Evolutionary conservation across 53 echinoderm and acorn worm genomes (phyloP), one percentile per base, ranked within the genome.

Genomic region (Hippasteria phrygiana): DNA sequence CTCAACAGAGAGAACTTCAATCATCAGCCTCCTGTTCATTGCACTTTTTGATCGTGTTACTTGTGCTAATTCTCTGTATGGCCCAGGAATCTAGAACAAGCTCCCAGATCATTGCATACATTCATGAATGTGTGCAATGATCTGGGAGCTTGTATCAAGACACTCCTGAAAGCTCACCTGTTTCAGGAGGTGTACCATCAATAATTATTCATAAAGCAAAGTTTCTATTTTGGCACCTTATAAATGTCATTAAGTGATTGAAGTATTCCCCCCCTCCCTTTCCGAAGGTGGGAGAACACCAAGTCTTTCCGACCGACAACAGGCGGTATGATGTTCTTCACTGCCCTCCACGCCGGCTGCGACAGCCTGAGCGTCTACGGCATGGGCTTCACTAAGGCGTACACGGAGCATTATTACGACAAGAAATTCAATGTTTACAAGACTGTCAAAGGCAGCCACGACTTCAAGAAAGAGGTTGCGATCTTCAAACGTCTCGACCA

Each of bases 371-470:
- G 92, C 39, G 93, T 97, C 3, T 97, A 97, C 72, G 97, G 97
- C 26, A 97, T 97, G 93, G 97, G 97, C 51, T 95, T 92, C 87
- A 97, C 90, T 18, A 37, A 36, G 13, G 34, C 74, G 4, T 97
- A 94, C 90, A 59, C 97, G 0, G 93, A 93, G 72, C 95, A 97
- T 43, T 97, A 97, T 88, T 97, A 97, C 63, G 97, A 97, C 74
- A 90, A 79, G 33, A 54, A 71, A 3, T 95, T 88, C 71, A 62
- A 36, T 0, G 78, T 56, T 32, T 95, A 87, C 74, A 71, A 50
- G 47, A 88, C 87, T 43, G 77, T 95, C 34, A 89, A 59, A 50
- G 93, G 90, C 6, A 95, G 95, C 33, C 97, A 97, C 59, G 97
- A 97, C 74, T 97, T 95, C 63, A 66, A 71, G 26, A 90, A 77